Evolutionary conservation across 2,888 invertebrate species (phyloP), one percentile per base, ranked within the genome.

Genomic region (Allophyes oxyacanthae): DNA sequence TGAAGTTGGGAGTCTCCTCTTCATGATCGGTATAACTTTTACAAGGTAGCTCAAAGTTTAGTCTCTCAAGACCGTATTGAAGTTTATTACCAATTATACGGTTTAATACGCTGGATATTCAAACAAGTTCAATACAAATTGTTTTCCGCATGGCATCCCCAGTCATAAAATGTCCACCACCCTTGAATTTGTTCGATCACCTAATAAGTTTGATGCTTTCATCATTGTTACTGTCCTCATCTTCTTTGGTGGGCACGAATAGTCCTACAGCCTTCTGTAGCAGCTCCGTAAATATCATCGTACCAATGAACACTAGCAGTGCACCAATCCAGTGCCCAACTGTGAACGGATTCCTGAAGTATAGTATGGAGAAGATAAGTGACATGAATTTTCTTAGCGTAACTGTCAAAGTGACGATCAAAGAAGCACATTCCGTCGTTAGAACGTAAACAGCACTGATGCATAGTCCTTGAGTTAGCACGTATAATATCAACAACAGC

Each of bases 381-480:
- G 99, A 99, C 30, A 98, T 95, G 84, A 99, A 99, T 91, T 99
- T 99, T 45, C 99, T 95, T 51, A 99, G 90, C 0, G 99, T 99
- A 28, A 99, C 97, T 0, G 99, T 98, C 72, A 99, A 94, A 0
- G 99, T 99, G 0, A 99, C 99, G 0, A 98, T 98, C 40, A 99
- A 89, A 0, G 99, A 99, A 0, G 98, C 95, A 83, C 98, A 99
- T 88, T 99, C 98, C 0, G 99, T 97, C 0, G 99, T 99, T 81
- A 99, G 92, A 28, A 97, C 96, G 82, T 99, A 99, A 0, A 99
- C 99, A 7, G 98, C 97, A 84, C 98, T 97, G 63, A 99, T 99
- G 86, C 99, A 99, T 61, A 99, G 75, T 0, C 93, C 99, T 95
- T 99, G 99, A 0, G 99, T 98, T 2, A 98, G 74, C 6, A 98